phyloP scores from a whole-genome alignment of 1,140 invertebrate genomes.

The Drosophila sproati region DNA sequence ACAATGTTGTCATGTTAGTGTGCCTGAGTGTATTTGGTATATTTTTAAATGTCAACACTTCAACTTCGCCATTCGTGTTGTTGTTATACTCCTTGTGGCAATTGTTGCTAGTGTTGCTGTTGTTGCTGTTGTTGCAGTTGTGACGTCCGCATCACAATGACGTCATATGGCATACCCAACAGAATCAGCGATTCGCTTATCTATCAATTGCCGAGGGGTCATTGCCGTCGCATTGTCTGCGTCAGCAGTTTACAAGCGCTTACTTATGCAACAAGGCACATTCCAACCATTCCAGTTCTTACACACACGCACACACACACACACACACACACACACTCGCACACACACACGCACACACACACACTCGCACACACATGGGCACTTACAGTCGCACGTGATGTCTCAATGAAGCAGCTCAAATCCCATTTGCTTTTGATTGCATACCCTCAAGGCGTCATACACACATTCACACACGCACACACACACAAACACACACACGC shows the following conservation, averaged over 20 bases:
- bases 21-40: slow-evolving; percentile 21
- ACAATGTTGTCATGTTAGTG: slow-evolving; percentile 34
- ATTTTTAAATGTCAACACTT: slow-evolving; percentile 79
- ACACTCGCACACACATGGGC: background rate
- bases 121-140: slow-evolving; percentile 41
- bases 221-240: slow-evolving; percentile 57
- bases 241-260: slow-evolving; percentile 50
- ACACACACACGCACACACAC: slow-evolving; percentile 9
- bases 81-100: background rate
- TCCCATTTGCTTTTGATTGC: slow-evolving; percentile 36
- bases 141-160: slow-evolving; percentile 57
- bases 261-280: background rate
- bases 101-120: background rate
- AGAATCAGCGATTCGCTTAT: slow-evolving; percentile 43
- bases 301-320: slow-evolving; percentile 1
- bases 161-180: slow-evolving; percentile 18
- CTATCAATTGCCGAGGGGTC: slow-evolving; percentile 62
- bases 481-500: background rate
- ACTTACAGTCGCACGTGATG: slow-evolving; percentile 45
- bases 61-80: slow-evolving; percentile 79
- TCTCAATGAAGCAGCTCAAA: slow-evolving; percentile 44
- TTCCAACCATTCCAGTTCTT: background rate
- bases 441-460: slow-evolving; percentile 29
- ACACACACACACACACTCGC: background rate
- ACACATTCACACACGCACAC: slow-evolving; percentile 6